Evolutionary conservation across 2,797 vertebrate species (phyloP).

Genomic region (Esox lucius): DNA sequence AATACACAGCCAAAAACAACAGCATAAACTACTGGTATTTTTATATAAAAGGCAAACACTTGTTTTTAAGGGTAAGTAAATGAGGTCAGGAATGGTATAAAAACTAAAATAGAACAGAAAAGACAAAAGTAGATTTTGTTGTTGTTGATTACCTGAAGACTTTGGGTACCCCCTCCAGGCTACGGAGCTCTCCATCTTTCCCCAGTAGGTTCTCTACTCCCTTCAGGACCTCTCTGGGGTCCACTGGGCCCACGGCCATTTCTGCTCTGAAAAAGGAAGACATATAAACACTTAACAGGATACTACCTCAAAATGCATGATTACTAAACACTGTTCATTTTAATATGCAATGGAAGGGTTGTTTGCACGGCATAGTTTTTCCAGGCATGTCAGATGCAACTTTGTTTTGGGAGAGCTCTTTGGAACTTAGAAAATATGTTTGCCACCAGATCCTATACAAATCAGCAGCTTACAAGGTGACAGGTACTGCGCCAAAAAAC

Average conservation of each 20-base stretch:
- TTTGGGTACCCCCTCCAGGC: constrained; percentile 88
- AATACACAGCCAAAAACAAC: background rate
- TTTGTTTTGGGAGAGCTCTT: constrained; percentile 25
- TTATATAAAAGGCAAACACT: too few relatives aligned
- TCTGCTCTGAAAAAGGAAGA: constrained; percentile 45
- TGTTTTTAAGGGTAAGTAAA: too few relatives aligned
- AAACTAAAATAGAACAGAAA: too few relatives aligned
- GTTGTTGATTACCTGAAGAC: constrained; percentile 83
- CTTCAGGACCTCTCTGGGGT: constrained; percentile 92
- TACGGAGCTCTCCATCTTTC: constrained; percentile 91
- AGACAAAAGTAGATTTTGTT: background rate
- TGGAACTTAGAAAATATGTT: constrained; percentile 31
- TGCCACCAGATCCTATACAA: background rate
- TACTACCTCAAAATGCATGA: background rate
- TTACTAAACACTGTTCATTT: background rate
- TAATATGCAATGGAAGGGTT: background rate
- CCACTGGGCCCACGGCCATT: constrained; percentile 91
- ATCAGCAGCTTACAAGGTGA: background rate
- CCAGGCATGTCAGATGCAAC: constrained; percentile 24
- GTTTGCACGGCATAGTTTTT: constrained; percentile 15
- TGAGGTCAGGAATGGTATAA: too few relatives aligned
- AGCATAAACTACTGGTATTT: background rate
- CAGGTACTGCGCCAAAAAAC: background rate
- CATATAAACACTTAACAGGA: constrained; percentile 27
- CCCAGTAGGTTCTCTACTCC: constrained; percentile 90